Conservation (phyloP, 92 coral and sea anemone species). For the Epizoanthus scotinus region DNA sequence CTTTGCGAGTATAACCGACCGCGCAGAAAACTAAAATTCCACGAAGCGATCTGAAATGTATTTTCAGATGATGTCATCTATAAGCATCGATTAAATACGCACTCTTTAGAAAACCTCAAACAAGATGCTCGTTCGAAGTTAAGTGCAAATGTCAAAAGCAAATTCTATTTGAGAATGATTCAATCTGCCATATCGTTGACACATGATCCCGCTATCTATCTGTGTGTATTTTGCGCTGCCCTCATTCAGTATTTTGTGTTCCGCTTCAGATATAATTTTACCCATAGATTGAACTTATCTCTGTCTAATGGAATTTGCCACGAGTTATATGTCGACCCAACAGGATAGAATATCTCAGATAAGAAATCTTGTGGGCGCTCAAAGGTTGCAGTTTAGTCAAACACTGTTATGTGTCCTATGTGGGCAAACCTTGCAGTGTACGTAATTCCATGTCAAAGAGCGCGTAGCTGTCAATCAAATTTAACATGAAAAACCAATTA, state of each 20-base stretch:
- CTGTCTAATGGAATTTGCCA: neutral
- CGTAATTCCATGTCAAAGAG: slow-evolving; percentile 37
- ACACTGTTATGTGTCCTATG: neutral
- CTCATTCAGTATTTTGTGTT: slow-evolving; percentile 7
- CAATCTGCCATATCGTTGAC: slow-evolving; percentile 23
- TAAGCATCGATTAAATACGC: no score
- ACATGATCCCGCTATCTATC: slow-evolving; percentile 9
- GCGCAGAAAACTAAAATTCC: no score
- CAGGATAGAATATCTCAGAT: slow-evolving; percentile 21
- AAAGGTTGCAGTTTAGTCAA: slow-evolving; percentile 1
- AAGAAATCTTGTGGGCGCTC: slow-evolving; percentile 14
- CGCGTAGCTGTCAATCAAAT: slow-evolving; percentile 32
- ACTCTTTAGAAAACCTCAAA: neutral
- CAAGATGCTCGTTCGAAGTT: neutral
- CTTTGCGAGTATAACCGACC: neutral
- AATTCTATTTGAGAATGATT: slow-evolving; percentile 4
- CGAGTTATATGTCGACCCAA: neutral
- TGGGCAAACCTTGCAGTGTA: neutral
- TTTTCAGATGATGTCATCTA: neutral
- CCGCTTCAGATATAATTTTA: neutral
- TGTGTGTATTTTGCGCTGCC: no score
- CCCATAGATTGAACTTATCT: no score
- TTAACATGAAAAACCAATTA: slow-evolving; percentile 55
- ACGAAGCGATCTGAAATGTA: no score
- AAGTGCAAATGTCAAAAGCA: slow-evolving; percentile 16